Conservation (phyloP, 1,140 invertebrate species). For the Euschistus heros region DNA sequence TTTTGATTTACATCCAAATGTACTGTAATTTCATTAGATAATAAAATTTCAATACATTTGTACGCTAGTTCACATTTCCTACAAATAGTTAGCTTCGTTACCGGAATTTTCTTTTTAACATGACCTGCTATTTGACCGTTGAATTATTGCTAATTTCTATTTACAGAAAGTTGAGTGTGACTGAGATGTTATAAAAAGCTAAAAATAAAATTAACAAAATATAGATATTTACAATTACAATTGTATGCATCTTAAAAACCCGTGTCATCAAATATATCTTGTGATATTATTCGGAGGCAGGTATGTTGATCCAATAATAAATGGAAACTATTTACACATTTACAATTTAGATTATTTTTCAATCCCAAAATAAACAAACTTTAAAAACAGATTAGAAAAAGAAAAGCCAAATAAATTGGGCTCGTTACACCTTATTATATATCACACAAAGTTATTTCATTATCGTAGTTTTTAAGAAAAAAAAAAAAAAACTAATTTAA, state of each 20-base stretch:
- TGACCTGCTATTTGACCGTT: conserved; percentile 7
- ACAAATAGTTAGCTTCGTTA: background rate
- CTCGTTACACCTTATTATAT: conserved; percentile 4
- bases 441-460: conserved; percentile 6
- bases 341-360: conserved; percentile 12
- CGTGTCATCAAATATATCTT: conserved; percentile 8
- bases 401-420: too few relatives aligned
- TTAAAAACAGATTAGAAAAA: conserved; percentile 5
- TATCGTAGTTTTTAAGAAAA: background rate
- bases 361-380: conserved; percentile 11
- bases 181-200: conserved; percentile 14
- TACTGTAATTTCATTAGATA: background rate
- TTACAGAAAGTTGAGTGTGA: background rate
- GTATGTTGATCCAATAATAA: conserved; percentile 3
- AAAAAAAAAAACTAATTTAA: too few relatives aligned
- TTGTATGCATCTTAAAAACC: conserved; percentile 14
- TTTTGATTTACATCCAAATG: conserved; percentile 13
- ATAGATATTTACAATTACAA: conserved; percentile 18
- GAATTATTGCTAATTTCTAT: conserved; percentile 10
- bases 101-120: background rate
- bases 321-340: conserved; percentile 3
- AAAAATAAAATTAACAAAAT: conserved; percentile 17
- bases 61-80: background rate
- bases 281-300: conserved; percentile 7
- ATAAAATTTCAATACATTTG: conserved; percentile 13